Evolutionary conservation across 1,140 invertebrate species (phyloP).

Genomic region (Coenobita brevimanus): DNA sequence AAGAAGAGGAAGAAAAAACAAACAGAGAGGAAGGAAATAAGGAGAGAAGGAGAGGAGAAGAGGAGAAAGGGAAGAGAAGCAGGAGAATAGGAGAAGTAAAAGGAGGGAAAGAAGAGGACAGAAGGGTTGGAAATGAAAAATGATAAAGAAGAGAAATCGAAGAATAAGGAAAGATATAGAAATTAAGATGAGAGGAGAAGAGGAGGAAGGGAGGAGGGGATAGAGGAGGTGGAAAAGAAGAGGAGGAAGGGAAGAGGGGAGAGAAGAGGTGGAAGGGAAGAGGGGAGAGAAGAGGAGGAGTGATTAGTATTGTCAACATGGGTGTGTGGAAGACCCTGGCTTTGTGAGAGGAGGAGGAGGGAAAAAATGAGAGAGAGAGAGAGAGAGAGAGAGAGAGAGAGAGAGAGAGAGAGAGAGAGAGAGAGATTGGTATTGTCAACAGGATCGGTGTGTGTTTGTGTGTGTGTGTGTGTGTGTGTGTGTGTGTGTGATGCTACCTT

Average conservation of each 20-base stretch:
- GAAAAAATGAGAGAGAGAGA: background rate
- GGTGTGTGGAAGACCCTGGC: too few relatives aligned
- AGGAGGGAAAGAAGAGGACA: too few relatives aligned
- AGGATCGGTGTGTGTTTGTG: too few relatives aligned
- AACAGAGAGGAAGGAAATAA: background rate
- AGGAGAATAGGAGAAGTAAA: background rate
- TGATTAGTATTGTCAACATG: background rate
- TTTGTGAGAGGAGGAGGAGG: background rate
- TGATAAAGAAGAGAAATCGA: constrained; percentile 20
- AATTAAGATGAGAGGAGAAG: background rate
- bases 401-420: background rate
- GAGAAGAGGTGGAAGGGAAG: background rate
- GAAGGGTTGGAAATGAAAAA: too few relatives aligned
- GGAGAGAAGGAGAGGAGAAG: too few relatives aligned
- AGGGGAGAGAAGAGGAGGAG: background rate
- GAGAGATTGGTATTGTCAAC: background rate
- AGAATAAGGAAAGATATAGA: background rate
- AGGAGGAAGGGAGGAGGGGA: background rate
- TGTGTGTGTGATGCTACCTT: too few relatives aligned
- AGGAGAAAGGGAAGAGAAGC: background rate
- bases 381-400: background rate
- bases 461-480: too few relatives aligned
- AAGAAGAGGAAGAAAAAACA: background rate
- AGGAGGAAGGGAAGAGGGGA: background rate
- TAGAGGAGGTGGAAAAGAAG: background rate